Evolutionary conservation across 2,888 invertebrate species (phyloP), one percentile per base, ranked within the genome.

Genomic region (Drosophila nr. medialis): DNA sequence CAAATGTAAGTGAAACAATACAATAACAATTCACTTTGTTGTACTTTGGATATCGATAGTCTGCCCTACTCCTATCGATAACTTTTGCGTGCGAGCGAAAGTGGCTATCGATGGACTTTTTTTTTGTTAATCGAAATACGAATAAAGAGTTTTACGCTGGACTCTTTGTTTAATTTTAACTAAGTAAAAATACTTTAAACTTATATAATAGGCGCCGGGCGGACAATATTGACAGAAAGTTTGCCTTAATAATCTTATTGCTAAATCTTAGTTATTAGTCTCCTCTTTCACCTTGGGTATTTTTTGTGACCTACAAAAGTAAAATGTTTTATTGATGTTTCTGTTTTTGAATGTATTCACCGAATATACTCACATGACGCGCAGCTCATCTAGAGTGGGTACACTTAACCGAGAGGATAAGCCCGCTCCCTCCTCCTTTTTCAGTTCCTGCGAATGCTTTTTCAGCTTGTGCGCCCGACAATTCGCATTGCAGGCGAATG

Each of bases 401-500:
- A 93, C 90, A 54, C 80, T 90, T 2, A 90, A 74, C 0, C 86
- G 83, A 6, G 87, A 77, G 8, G 59, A 69, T 2, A 84, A 78
- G 1, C 88, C 87, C 0, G 79, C 81, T 3, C 89, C 91, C 63
- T 92, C 92, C 61, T 92, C 90, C 4, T 89, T 90, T 1, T 91
- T 91, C 40, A 93, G 66, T 65, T 93, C 93, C 13, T 69, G 69
- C 0, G 93, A 91, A 84, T 93, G 93, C 4, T 91, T 75, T 42
- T 92, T 92, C 51, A 91, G 86, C 59, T 93, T 93, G 65, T 93
- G 93, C n/a, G 91, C 91, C 8, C 93, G 88, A 67, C 93, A 93
- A 80, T 93, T 93, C 2, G 93, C 91, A 38, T 93, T 93, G 63
- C 93, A 93, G 0, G 93, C 91, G 64, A 93, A 93, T 0, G 92